Conservation (phyloP, 2,888 invertebrate species). For the Drosophila neotestacea region DNA sequence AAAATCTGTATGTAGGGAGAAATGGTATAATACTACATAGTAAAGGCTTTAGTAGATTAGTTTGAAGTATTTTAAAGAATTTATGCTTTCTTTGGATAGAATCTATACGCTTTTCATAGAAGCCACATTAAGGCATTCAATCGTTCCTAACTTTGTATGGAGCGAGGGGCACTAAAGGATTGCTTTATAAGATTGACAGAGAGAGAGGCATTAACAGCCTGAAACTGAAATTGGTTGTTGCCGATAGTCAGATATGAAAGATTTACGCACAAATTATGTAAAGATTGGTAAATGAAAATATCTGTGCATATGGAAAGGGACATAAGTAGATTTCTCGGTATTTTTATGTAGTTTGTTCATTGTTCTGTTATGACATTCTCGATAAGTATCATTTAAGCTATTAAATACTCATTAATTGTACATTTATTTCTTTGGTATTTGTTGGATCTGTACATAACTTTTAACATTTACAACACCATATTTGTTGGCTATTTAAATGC, state of each 20-base stretch:
- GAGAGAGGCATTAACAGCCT: conserved; percentile 35
- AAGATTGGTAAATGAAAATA: conserved; percentile 4
- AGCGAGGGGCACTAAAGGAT: conserved; percentile 72
- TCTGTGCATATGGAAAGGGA: conserved; percentile 23
- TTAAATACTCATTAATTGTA: conserved; percentile 45
- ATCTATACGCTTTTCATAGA: conserved; percentile 54
- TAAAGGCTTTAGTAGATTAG: conserved; percentile 31
- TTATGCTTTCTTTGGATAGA: conserved; percentile 36
- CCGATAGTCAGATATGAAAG: conserved; percentile 16
- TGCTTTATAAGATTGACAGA: conserved; percentile 68
- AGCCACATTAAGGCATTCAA: conserved; percentile 75
- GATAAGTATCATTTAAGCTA: conserved; percentile 34
- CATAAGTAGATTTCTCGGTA: conserved; percentile 37
- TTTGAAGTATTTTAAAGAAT: conserved; percentile 17
- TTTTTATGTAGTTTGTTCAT: conserved; percentile 25
- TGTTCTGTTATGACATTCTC: conserved; percentile 26
- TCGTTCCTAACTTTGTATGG: conserved; percentile 63
- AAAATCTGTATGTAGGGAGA: conserved; percentile 38
- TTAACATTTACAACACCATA: conserved; percentile 71
- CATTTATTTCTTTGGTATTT: conserved; percentile 50
- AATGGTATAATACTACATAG: conserved; percentile 25
- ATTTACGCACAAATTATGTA: neutral
- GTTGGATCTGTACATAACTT: conserved; percentile 63
- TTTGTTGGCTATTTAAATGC: conserved; percentile 60
- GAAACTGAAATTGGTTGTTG: conserved; percentile 26